Evolutionary conservation across 2,113 vertebrate species (phyloP).

Genomic region (Tinamus guttatus): DNA sequence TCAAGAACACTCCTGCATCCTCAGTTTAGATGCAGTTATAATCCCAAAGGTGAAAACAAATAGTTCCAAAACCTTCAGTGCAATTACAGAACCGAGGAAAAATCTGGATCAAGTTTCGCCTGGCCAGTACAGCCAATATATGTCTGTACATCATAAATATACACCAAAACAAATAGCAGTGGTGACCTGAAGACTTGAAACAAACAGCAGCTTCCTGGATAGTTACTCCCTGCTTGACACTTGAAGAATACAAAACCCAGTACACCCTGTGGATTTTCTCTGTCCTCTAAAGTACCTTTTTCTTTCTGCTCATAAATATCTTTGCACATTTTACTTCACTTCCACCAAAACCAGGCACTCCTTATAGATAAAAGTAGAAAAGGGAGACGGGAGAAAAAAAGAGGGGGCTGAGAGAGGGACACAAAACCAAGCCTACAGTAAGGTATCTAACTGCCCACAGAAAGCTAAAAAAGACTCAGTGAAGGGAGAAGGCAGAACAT

Average conservation of each 20-base stretch:
- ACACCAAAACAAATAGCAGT: neutral
- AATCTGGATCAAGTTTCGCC: neutral
- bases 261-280: neutral
- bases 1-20: neutral
- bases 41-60: neutral
- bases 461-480: neutral
- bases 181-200: neutral
- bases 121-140: neutral
- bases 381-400: neutral
- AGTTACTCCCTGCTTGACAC: neutral
- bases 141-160: neutral
- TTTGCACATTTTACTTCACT: neutral
- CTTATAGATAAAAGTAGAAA: neutral
- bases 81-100: neutral
- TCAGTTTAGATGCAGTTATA: neutral
- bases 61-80: neutral
- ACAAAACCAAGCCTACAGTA: neutral
- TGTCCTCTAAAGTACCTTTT: neutral
- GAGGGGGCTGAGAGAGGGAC: too few relatives aligned
- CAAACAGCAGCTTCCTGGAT: neutral
- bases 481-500: neutral
- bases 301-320: neutral
- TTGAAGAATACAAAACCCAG: neutral
- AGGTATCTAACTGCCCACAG: neutral
- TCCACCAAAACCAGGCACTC: neutral